Conservation (phyloP, 64 coral and sea anemone species). For the Montipora capricornis region DNA sequence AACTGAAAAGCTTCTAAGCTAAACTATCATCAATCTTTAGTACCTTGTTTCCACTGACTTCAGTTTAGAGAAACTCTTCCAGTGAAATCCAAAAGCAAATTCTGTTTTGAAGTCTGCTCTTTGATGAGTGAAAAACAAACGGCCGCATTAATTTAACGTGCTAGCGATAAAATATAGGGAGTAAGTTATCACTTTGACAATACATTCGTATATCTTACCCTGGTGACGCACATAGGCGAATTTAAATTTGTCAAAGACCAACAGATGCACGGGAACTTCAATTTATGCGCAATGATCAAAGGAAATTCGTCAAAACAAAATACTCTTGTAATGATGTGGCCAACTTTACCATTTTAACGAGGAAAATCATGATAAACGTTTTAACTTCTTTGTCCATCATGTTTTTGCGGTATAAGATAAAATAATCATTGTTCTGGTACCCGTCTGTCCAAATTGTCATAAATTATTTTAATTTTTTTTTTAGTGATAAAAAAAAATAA, state of each 20-base stretch:
- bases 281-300: background rate
- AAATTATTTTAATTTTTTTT: too few relatives aligned
- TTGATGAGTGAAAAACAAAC: background rate
- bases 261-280: conserved; percentile 6
- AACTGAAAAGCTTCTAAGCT: background rate
- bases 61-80: background rate
- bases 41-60: background rate
- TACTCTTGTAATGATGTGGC: too few relatives aligned
- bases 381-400: too few relatives aligned
- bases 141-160: background rate
- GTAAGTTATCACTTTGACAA: conserved; percentile 2
- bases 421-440: too few relatives aligned
- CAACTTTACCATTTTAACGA: too few relatives aligned
- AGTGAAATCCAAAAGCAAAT: background rate
- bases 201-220: background rate
- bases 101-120: background rate
- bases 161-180: background rate
- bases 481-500: too few relatives aligned
- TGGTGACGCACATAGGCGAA: conserved; percentile 13
- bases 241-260: conserved; percentile 47
- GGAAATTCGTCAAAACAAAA: background rate
- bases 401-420: too few relatives aligned
- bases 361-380: too few relatives aligned
- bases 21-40: background rate
- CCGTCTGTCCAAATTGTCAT: too few relatives aligned